Evolutionary conservation across 2,888 invertebrate genomes (phyloP).

Genomic region (Onchidella celtica): DNA sequence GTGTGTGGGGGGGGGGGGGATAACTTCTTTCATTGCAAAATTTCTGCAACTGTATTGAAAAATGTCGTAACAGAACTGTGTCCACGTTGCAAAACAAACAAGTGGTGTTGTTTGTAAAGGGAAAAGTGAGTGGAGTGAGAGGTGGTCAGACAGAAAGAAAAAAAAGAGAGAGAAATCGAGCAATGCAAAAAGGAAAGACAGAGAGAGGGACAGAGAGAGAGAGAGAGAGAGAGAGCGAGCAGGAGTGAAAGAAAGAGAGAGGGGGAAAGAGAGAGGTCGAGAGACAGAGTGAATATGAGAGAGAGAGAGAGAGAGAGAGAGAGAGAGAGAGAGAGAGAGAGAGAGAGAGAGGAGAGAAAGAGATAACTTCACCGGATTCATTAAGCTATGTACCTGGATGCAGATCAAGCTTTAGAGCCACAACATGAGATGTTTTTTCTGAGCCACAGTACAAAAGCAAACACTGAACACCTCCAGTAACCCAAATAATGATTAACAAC

Average conservation of each 20-base stretch:
- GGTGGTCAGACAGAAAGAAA: neutral
- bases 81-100: too few species aligned
- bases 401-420: too few species aligned
- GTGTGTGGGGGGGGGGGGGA: too few species aligned
- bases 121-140: neutral
- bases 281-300: slow-evolving; percentile 14
- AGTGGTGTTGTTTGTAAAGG: too few species aligned
- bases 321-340: neutral
- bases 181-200: neutral
- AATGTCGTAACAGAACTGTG: too few species aligned
- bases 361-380: neutral
- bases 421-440: too few species aligned
- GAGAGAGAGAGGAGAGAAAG: neutral
- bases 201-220: neutral
- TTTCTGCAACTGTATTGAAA: too few species aligned
- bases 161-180: neutral
- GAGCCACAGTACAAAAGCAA: too few species aligned
- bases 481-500: too few species aligned
- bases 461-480: too few species aligned
- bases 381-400: too few species aligned
- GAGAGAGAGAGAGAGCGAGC: neutral
- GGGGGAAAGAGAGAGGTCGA: neutral
- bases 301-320: neutral
- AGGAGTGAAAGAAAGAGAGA: neutral
- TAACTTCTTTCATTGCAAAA: too few species aligned